phyloP scores from a whole-genome alignment of 2,113 vertebrate species.

The Pseudorectes ferrugineus region DNA sequence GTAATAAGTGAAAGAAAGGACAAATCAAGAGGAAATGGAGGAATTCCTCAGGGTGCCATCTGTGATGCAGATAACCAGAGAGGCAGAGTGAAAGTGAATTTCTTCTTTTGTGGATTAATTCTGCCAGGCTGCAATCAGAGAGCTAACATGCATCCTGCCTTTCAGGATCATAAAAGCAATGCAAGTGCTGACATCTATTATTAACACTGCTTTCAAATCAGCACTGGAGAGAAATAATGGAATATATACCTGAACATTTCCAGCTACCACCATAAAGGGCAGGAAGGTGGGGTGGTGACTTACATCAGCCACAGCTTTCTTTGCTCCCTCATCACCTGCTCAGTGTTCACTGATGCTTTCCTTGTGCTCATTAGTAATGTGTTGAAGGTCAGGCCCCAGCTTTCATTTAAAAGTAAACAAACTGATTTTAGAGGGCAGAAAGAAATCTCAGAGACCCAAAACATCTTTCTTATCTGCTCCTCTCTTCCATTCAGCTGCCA shows the following conservation, averaged over 20 bases:
- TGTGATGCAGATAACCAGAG: slow-evolving; percentile 33
- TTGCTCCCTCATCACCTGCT: slow-evolving; percentile 69
- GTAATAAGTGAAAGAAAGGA: slow-evolving; percentile 43
- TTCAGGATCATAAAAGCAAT: not conserved
- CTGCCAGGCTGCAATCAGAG: slow-evolving; percentile 11
- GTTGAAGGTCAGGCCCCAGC: slow-evolving; percentile 69
- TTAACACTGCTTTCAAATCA: not conserved
- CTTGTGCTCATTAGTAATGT: slow-evolving; percentile 67
- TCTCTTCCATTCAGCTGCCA: not conserved
- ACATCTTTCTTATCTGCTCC: not conserved
- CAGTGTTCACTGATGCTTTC: slow-evolving; percentile 73
- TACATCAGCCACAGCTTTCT: slow-evolving; percentile 69
- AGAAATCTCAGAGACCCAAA: not conserved
- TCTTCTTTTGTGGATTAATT: slow-evolving; percentile 44
- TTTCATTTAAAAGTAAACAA: slow-evolving; percentile 71
- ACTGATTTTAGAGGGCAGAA: slow-evolving; percentile 65
- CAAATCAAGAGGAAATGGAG: slow-evolving; percentile 45
- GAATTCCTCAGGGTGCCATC: slow-evolving; percentile 57
- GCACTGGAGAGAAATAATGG: not conserved
- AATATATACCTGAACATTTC: not conserved
- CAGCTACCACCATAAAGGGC: not conserved
- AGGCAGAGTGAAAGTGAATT: slow-evolving; percentile 22
- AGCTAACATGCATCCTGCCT: slow-evolving; percentile 10
- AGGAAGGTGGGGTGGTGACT: slow-evolving; percentile 1
- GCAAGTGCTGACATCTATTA: not conserved